Conservation (phyloP, 2,888 invertebrate genomes). For the Palloptera scutellata region DNA sequence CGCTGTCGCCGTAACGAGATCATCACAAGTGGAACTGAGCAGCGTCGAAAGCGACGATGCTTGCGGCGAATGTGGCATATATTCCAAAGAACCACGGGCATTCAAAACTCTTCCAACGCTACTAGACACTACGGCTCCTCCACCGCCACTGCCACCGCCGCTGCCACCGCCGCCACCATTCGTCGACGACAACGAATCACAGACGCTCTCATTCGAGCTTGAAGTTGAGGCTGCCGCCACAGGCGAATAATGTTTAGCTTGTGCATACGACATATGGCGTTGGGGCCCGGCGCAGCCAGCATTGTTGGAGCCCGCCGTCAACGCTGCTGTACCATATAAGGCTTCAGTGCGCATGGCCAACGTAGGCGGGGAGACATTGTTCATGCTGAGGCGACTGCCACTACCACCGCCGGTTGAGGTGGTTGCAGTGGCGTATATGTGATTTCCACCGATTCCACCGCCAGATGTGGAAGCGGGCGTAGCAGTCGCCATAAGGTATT, state of each 20-base stretch:
- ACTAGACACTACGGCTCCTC: slow-evolving; percentile 26
- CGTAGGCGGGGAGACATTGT: slow-evolving; percentile 59
- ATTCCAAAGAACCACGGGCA: slow-evolving; percentile 56
- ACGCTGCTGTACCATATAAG: slow-evolving; percentile 44
- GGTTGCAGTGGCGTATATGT: slow-evolving; percentile 46
- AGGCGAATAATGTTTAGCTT: slow-evolving; percentile 59
- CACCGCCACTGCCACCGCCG: slow-evolving; percentile 36
- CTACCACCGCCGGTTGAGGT: slow-evolving; percentile 36
- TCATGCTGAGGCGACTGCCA: slow-evolving; percentile 54
- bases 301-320: slow-evolving; percentile 14
- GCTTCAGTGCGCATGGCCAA: slow-evolving; percentile 57
- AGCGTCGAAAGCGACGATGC: slow-evolving; percentile 56
- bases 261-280: slow-evolving; percentile 56
- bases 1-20: slow-evolving; percentile 56
- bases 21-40: slow-evolving; percentile 56
- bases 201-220: slow-evolving; percentile 87
- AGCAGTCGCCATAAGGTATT: slow-evolving; percentile 57
- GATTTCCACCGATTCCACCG: slow-evolving; percentile 42
- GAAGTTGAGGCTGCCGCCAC: slow-evolving; percentile 69
- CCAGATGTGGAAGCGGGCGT: slow-evolving; percentile 54
- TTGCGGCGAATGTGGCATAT: slow-evolving; percentile 55
- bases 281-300: slow-evolving; percentile 40
- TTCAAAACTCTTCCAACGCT: slow-evolving; percentile 44
- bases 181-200: slow-evolving; percentile 72
- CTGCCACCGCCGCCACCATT: slow-evolving; percentile 65